Base-by-base conservation (phyloP, 1,140 invertebrate genomes). In the Papilio machaon region DNA sequence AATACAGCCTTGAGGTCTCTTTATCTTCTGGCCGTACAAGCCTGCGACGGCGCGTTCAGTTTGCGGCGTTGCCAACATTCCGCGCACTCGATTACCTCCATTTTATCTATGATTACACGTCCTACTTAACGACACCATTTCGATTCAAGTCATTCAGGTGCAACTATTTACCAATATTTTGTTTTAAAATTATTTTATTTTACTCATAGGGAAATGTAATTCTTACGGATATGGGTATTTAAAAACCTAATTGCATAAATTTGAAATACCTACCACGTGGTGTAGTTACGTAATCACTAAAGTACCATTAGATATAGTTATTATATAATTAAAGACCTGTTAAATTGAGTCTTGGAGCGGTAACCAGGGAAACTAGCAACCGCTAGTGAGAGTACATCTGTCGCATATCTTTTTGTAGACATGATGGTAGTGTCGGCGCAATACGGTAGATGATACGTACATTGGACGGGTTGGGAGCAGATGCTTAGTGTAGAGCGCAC, bases 401-500 rank as follows among this genome's bases (percentile, higher is more conserved):
- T 70, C 38, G 89, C 87, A 91, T 94, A 91, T 82, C 87, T 92
- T 30, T 30, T 91, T 81, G 70, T 85, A 90, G 84, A 13, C 4
- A 82, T 79, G 79, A 84, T 78, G 80, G 80, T 54, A 88, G 91
- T 93, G 90, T 90, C 91, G 92, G 91, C 91, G 90, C 91, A 92
- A 91, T 91, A 91, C 91, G 90, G 89, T 91, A 89, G 88, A 82
- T 82, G 87, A 94, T 94, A 94, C 93, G 91, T 94, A 94, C 93
- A 86, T 91, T 90, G 88, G 85, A 86, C 85, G 83, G 88, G 89
- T 90, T 88, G 87, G 88, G 83, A 88, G 90, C 88, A 86, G 87
- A 86, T 82, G 80, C 83, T 82, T 82, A 83, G 87, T 88, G 86
- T 82, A 87, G 87, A 86, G 89, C 86, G 80, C 84, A 84, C 82